Percentiles rank a stretch among this genome's conserved stretches.
phyloP scores from a whole-genome alignment of 2,113 vertebrate species.

The Limnothrissa miodon region DNA sequence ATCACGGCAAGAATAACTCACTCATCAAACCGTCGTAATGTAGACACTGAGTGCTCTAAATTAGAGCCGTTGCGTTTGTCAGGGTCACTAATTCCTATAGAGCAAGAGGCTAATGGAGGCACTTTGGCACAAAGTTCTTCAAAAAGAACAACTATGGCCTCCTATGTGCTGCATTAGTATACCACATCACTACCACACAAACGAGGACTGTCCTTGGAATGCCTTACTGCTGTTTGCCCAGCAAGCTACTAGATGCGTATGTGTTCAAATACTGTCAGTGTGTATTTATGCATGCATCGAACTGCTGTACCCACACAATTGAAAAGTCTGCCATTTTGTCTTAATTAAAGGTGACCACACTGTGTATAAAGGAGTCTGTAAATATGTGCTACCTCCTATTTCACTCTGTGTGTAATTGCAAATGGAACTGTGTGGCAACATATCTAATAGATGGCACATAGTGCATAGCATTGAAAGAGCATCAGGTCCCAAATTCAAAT shows the following conservation, averaged over 20 bases:
- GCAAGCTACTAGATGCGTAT: too few relatives aligned
- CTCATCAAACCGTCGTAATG: too few relatives aligned
- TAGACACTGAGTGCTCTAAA: background rate
- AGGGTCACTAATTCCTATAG: too few relatives aligned
- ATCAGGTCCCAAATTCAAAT: background rate
- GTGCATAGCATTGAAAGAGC: background rate
- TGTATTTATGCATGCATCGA: background rate
- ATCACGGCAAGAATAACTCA: background rate
- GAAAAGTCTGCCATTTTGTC: background rate
- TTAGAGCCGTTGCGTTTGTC: background rate
- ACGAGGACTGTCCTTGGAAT: background rate
- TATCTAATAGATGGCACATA: background rate
- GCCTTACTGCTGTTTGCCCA: background rate
- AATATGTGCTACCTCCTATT: background rate
- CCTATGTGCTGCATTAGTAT: background rate
- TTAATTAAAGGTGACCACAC: background rate
- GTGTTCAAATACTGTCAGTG: background rate
- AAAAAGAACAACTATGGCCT: background rate
- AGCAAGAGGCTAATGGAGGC: background rate
- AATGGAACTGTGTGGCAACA: background rate
- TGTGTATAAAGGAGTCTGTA: background rate
- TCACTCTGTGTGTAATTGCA: background rate
- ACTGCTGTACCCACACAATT: too few relatives aligned
- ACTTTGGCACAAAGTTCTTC: background rate
- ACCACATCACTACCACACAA: background rate